Percentiles rank a stretch among this genome's conserved stretches.
phyloP scores from a whole-genome alignment of 2,113 vertebrate genomes.

The Albula goreensis region DNA sequence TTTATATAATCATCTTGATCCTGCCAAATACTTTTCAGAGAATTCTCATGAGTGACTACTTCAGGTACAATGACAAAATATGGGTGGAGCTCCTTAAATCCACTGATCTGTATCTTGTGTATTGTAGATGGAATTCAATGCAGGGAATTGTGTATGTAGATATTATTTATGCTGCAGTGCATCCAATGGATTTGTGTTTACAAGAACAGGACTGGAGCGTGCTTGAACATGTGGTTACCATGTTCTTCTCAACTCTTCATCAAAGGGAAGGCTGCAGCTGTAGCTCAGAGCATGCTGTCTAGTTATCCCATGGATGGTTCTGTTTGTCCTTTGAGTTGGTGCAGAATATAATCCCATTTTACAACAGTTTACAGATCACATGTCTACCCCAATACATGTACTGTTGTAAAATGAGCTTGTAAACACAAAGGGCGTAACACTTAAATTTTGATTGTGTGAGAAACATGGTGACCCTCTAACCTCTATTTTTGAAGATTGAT shows the following conservation, averaged over 20 bases:
- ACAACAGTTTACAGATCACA: slow-evolving; percentile 20
- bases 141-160: neutral
- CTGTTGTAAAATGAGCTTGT: slow-evolving; percentile 1
- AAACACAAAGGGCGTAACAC: slow-evolving; percentile 4
- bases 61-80: neutral
- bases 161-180: neutral
- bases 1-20: neutral
- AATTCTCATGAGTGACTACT: neutral
- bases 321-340: slow-evolving; percentile 2
- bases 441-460: slow-evolving; percentile 7
- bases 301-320: slow-evolving; percentile 7
- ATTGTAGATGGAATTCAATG: neutral
- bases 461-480: neutral
- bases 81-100: neutral
- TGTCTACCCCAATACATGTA: slow-evolving; percentile 12
- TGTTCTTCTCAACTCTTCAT: neutral
- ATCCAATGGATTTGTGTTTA: slow-evolving; percentile 12
- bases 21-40: too few species aligned
- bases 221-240: neutral
- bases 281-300: neutral
- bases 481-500: neutral
- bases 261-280: slow-evolving; percentile 1
- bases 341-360: slow-evolving; percentile 12
- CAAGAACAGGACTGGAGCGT: neutral
- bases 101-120: neutral